Conservation (phyloP, 2,113 vertebrate species). For the Aptenodytes patagonicus region DNA sequence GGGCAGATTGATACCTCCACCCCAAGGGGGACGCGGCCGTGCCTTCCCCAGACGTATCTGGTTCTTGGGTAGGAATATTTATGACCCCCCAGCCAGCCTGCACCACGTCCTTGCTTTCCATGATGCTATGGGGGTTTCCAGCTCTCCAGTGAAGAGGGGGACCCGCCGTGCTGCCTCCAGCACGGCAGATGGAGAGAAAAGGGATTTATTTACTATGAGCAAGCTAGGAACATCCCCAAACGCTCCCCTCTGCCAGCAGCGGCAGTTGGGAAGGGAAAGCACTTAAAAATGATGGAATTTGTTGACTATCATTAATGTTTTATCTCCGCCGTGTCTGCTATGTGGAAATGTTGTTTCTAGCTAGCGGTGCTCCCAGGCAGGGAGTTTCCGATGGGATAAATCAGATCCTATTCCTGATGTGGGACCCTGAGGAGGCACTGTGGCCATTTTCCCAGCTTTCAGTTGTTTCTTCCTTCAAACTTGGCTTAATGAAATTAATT, state of each 20-base stretch:
- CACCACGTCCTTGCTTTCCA: neutral
- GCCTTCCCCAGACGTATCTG: neutral
- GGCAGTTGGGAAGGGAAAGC: slow-evolving; percentile 10
- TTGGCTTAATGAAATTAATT: neutral
- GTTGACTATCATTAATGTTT: slow-evolving; percentile 21
- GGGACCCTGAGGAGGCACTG: neutral
- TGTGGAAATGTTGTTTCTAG: neutral
- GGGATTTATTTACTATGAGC: slow-evolving; percentile 28
- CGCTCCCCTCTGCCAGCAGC: slow-evolving; percentile 36
- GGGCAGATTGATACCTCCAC: neutral
- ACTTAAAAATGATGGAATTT: slow-evolving; percentile 13
- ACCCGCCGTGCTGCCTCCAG: fast-evolving
- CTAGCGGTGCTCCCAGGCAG: neutral
- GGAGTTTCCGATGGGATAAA: neutral
- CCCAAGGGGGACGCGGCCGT: fast-evolving
- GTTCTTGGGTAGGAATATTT: neutral
- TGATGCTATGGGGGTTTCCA: neutral
- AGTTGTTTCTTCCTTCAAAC: neutral
- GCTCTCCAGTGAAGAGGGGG: neutral
- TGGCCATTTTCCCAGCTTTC: neutral
- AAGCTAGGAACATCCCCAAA: slow-evolving; percentile 29
- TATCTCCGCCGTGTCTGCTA: neutral
- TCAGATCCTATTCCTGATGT: neutral
- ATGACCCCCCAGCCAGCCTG: neutral
- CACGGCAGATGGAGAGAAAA: neutral